Evolutionary conservation across 2,888 invertebrate species (phyloP), one percentile per base, ranked within the genome.

Genomic region (Masnerella sp.): DNA sequence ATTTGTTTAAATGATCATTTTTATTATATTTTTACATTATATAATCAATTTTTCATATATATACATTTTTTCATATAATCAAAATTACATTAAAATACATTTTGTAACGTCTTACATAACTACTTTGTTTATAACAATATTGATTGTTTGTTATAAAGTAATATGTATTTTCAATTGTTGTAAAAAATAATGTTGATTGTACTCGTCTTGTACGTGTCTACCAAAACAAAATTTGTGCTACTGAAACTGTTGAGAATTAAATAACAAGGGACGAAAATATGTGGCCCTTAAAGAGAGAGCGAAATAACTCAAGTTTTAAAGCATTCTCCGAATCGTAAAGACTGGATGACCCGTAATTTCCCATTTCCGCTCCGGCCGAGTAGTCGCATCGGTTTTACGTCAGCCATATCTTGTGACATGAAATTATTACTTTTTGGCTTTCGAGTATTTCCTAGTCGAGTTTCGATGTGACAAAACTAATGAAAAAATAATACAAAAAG

Each of bases 321-420:
- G 42, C 18, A 43, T 43, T 11, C 20, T 43, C 15, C 5, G n/a
- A 58, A 30, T 18, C 34, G 12, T 42, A 34, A 32, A 34, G 12
- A 15, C 20, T 15, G 25, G 20, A 54, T 28, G 40, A 40, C 40
- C 42, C 17, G 40, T 30, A 25, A 42, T 42, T 28, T 30, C 28
- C 30, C 8, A 11, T 54, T 28, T 22, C 20, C 49, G 18, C 14
- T 34, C 20, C 4, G 22, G 9, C 14, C 36, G 14, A 59, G 59
- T 59, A 47, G 59, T 59, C 30, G 47, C 25, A 59, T 18, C 47
- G 59, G 38, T 36, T 47, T 61, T 61, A 59, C 59, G 59, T 59
- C 59, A 59, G 47, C 25, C 36, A 15, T 59, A 47, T 18, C 47
- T 59, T 30, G 45, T 18, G 43, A 38, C 43, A 43, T 20, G 45